Evolutionary conservation across 2,888 invertebrate genomes (phyloP).

Genomic region (Heteromurus nitidus): DNA sequence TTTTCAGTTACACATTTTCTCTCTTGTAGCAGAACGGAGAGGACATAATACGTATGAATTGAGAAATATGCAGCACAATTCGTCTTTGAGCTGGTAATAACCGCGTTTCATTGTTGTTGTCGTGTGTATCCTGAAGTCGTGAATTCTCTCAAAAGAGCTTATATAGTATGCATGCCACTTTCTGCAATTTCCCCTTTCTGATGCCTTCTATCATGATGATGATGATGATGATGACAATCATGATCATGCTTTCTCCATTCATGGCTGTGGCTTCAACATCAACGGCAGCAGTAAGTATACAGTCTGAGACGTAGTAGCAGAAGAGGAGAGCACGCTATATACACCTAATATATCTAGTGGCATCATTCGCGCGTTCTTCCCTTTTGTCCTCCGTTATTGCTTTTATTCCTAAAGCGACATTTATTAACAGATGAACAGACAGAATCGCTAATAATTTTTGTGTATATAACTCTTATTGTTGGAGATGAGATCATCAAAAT

Average conservation of each 20-base stretch:
- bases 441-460: conserved; percentile 50
- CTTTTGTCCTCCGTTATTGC: conserved; percentile 39
- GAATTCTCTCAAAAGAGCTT: neutral
- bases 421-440: conserved; percentile 50
- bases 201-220: conserved; percentile 26
- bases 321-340: neutral
- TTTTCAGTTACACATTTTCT: too few relatives aligned
- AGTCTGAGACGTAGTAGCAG: neutral
- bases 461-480: conserved; percentile 27
- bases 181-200: conserved; percentile 57
- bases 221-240: conserved; percentile 23
- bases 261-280: neutral
- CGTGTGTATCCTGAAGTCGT: conserved; percentile 46
- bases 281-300: neutral
- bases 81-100: conserved; percentile 40
- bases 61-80: conserved; percentile 36
- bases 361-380: conserved; percentile 16
- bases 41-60: too few relatives aligned
- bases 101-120: conserved; percentile 52
- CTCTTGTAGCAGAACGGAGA: too few relatives aligned
- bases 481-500: conserved; percentile 48
- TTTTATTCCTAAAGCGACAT: conserved; percentile 47
- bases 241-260: conserved; percentile 34
- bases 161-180: conserved; percentile 54
- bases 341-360: too few relatives aligned